phyloP scores from a whole-genome alignment of 2,113 vertebrate species.

The Guaruba guarouba region DNA sequence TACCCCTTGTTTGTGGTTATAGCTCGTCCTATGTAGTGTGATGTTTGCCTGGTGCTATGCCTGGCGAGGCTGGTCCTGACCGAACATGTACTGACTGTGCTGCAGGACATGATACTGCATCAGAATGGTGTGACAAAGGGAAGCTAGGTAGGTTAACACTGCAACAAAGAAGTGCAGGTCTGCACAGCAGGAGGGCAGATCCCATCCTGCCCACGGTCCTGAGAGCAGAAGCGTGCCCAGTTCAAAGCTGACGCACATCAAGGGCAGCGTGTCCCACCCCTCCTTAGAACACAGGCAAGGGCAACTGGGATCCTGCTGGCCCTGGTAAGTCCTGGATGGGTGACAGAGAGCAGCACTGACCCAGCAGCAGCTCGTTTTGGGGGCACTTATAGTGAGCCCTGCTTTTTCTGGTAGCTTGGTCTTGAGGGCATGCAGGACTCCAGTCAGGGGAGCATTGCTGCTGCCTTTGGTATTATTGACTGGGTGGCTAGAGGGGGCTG shows the following conservation, averaged over 20 bases:
- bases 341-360: not conserved
- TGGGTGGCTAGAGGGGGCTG: not conserved
- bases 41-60: not conserved
- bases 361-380: fast-evolving
- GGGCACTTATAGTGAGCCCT: not conserved
- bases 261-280: not conserved
- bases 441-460: fast-evolving
- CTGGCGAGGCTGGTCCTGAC: not conserved
- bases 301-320: not conserved
- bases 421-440: not conserved
- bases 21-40: fast-evolving
- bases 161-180: not conserved
- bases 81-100: fast-evolving
- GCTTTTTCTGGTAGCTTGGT: not conserved
- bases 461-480: not conserved
- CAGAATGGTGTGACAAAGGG: fast-evolving
- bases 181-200: not conserved
- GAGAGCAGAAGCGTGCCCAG: fast-evolving
- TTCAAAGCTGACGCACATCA: fast-evolving
- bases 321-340: not conserved
- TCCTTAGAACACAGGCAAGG: not conserved
- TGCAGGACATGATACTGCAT: not conserved
- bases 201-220: not conserved
- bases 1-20: fast-evolving
- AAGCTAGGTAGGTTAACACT: not conserved